Conservation (phyloP, 1,140 invertebrate genomes). For the Acromyrmex echinatior region DNA sequence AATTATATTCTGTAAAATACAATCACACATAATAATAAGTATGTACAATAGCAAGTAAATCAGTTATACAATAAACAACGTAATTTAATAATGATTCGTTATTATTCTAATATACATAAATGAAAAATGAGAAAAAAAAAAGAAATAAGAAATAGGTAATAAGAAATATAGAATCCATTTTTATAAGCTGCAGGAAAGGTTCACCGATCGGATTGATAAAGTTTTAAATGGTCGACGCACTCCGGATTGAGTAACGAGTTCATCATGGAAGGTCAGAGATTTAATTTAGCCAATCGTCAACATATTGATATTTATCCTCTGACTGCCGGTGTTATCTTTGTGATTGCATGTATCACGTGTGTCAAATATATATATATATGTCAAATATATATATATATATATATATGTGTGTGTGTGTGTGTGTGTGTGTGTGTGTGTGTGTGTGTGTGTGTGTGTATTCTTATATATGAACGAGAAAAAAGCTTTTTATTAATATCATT, state of each 20-base stretch:
- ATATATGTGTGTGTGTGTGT: no score
- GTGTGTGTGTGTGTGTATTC: no score
- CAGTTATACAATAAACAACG: not conserved
- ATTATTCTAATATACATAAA: not conserved
- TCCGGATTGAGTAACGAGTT: constrained; percentile 50
- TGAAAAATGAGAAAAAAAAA: not conserved
- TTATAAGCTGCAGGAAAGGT: not conserved
- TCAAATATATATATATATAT: no score
- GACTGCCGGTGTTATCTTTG: constrained; percentile 19
- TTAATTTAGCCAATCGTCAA: constrained; percentile 57
- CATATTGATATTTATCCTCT: constrained; percentile 54
- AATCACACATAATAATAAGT: not conserved
- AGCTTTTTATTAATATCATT: constrained; percentile 2
- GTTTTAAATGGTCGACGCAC: constrained; percentile 33
- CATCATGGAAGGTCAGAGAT: constrained; percentile 48
- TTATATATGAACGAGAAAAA: not conserved
- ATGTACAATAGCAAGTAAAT: not conserved
- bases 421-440: no score
- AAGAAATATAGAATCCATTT: not conserved
- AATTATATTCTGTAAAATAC: not conserved
- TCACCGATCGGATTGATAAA: not conserved
- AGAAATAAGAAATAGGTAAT: not conserved
- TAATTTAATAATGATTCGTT: not conserved
- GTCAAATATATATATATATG: not conserved
- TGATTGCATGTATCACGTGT: constrained; percentile 9